Base-by-base conservation (phyloP, 2,797 vertebrate genomes). In the Otolemur crassicaudatus region DNA sequence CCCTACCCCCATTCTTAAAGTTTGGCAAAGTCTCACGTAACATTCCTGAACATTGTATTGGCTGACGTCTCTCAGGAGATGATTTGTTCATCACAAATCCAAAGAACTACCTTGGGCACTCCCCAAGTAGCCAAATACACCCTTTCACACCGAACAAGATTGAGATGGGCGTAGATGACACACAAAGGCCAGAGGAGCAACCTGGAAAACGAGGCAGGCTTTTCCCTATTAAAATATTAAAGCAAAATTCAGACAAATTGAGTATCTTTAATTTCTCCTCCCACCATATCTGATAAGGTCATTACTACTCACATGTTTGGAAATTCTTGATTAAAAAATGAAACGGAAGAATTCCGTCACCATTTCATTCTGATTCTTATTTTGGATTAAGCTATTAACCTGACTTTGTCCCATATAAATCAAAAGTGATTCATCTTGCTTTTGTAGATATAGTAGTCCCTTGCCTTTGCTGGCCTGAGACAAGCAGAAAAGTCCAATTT, bases 351-450 rank as follows among this genome's bases (percentile, higher is more conserved):
- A n/a, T n/a, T n/a, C n/a, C n/a, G n/a, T n/a, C n/a, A n/a, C n/a
- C n/a, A n/a, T n/a, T n/a, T n/a, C n/a, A n/a, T n/a, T n/a, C n/a
- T n/a, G 72, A 94, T 63, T 91, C n/a, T 63, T 69, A 46, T 61
- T 95, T 65, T 67, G 46, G 58, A 81, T 82, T 80, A 89, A 37
- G n/a, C 27, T 97, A 73, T 56, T 65, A 85, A 63, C 23, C 72
- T 22, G 1, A 29, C 13, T 94, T 31, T 75, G 70, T 3, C 53
- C 43, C 22, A 3, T 20, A 19, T 34, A 81, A 65, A 77, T 80
- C 43, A 63, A 79, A 22, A 87, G 89, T 61, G 31, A 92, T 84
- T 91, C 83, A 70, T 80, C 65, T 67, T 67, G 65, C 31, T 58
- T 58, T 58, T 58, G 19, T 58, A 22, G 56, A 19, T 20, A 22